Evolutionary conservation across 2,113 vertebrate genomes (phyloP).

Genomic region (Crotalus helleri): DNA sequence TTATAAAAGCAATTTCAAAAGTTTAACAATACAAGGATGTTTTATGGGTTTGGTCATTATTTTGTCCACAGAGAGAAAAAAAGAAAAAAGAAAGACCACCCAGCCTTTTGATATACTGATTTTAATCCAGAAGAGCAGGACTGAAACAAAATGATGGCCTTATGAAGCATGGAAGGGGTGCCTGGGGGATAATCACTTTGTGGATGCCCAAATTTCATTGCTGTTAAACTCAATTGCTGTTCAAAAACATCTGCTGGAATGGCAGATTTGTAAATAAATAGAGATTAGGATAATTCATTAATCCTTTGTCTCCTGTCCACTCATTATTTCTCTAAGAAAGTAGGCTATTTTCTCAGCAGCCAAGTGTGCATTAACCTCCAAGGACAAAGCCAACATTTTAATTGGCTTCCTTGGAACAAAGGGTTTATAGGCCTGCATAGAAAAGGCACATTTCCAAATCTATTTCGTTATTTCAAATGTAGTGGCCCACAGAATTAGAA

Average conservation of each 20-base stretch:
- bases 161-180: slow-evolving; percentile 11
- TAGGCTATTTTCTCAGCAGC: slow-evolving; percentile 46
- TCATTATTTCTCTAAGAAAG: slow-evolving; percentile 53
- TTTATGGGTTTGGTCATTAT: not conserved
- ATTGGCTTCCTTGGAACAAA: slow-evolving; percentile 52
- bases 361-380: slow-evolving; percentile 45
- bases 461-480: slow-evolving; percentile 37
- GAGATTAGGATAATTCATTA: slow-evolving; percentile 60
- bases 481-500: slow-evolving; percentile 16
- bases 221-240: slow-evolving; percentile 45
- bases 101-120: not conserved
- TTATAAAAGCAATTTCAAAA: not conserved
- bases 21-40: not conserved
- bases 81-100: not conserved
- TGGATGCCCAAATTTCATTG: slow-evolving; percentile 45
- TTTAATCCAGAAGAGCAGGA: not conserved
- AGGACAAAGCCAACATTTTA: slow-evolving; percentile 53
- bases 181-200: slow-evolving; percentile 47
- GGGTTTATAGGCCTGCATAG: slow-evolving; percentile 30
- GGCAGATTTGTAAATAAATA: slow-evolving; percentile 58
- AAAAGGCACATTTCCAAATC: slow-evolving; percentile 32
- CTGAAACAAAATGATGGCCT: not conserved
- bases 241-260: slow-evolving; percentile 51
- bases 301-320: slow-evolving; percentile 50
- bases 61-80: not conserved